Percentiles rank a stretch among this genome's conserved stretches.
These are phyloP conservation scores for Rhabdomys pumilio DNA, from an alignment of 2,797 vertebrate species.

Conservation along the genomic window DNA sequence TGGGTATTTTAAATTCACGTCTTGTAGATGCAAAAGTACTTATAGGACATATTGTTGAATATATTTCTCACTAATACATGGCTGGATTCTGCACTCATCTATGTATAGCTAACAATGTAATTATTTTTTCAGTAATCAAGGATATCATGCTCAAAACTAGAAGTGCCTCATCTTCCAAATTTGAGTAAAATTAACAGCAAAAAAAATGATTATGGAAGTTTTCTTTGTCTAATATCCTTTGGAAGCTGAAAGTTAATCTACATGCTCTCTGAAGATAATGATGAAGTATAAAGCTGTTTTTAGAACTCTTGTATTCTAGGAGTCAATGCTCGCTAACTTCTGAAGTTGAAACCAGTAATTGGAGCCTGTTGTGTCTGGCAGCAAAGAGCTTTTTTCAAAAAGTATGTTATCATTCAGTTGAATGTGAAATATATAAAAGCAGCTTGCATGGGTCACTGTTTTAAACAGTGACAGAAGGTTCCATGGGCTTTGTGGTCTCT, in stretches of 20 bases:
- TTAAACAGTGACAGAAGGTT: background rate
- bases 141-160: background rate
- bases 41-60: background rate
- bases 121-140: background rate
- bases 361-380: slow-evolving; percentile 2
- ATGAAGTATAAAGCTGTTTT: slow-evolving; percentile 35
- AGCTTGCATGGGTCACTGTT: background rate
- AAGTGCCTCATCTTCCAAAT: slow-evolving; percentile 3
- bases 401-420: slow-evolving; percentile 7
- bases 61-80: background rate
- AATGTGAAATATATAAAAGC: slow-evolving; percentile 29
- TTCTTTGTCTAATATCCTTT: background rate
- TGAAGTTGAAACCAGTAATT: slow-evolving; percentile 23
- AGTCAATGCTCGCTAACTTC: background rate
- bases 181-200: slow-evolving; percentile 41
- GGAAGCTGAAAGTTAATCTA: slow-evolving; percentile 37
- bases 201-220: background rate
- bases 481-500: background rate
- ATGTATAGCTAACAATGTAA: background rate
- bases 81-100: background rate
- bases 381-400: slow-evolving; percentile 18
- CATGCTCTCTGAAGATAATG: background rate
- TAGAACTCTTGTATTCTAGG: background rate
- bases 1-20: background rate
- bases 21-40: background rate